phyloP scores from a whole-genome alignment of 2,888 invertebrate species.

The Sesia bembeciformis region DNA sequence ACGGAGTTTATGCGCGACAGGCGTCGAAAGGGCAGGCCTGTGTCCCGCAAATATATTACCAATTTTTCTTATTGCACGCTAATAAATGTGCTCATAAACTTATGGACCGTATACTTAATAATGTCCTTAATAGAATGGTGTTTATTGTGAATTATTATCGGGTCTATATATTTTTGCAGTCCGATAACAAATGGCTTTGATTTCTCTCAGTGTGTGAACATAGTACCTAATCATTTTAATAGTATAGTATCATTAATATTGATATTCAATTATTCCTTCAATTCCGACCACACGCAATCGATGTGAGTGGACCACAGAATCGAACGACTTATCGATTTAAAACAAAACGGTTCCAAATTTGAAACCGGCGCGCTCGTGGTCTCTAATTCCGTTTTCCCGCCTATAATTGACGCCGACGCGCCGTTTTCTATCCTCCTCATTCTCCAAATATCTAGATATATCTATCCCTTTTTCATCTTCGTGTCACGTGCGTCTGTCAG shows the following conservation, averaged over 20 bases:
- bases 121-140: constrained; percentile 42
- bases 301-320: constrained; percentile 42
- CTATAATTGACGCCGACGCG: constrained; percentile 72
- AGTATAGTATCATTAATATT: constrained; percentile 52
- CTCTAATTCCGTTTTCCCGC: constrained; percentile 73
- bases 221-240: constrained; percentile 52
- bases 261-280: constrained; percentile 68
- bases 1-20: constrained; percentile 62
- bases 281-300: constrained; percentile 70
- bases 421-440: constrained; percentile 37
- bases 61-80: constrained; percentile 51
- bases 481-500: constrained; percentile 70
- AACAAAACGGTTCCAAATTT: constrained; percentile 72
- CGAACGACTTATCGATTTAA: constrained; percentile 70
- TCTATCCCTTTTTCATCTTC: constrained; percentile 34
- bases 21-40: constrained; percentile 64
- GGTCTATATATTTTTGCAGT: constrained; percentile 37
- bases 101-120: constrained; percentile 40
- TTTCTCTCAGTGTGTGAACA: constrained; percentile 40
- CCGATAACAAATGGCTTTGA: constrained; percentile 41
- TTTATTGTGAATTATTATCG: constrained; percentile 52
- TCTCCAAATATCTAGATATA: constrained; percentile 12
- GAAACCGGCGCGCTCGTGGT: constrained; percentile 55
- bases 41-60: constrained; percentile 58
- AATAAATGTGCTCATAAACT: constrained; percentile 61